Evolutionary conservation across 53 echinoderm and acorn worm genomes (phyloP).

Genomic region (Stichopus horrens): DNA sequence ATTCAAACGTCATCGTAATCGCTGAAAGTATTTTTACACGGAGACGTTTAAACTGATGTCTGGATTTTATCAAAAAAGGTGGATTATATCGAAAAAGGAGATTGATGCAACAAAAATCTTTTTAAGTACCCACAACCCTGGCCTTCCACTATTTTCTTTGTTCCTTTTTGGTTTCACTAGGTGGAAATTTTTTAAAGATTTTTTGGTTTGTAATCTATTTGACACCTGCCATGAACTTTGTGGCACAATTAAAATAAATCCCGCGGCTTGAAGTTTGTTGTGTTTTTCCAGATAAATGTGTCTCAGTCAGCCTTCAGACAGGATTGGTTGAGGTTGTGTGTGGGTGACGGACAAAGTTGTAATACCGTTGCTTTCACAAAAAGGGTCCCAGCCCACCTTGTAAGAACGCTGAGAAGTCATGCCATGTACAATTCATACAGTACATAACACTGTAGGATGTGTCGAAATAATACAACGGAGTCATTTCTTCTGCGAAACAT

Average conservation of each 20-base stretch:
- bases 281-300: neutral
- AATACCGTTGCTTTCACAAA: too few species aligned
- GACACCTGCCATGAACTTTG: constrained; percentile 12
- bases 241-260: constrained; percentile 18
- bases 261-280: constrained; percentile 3
- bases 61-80: constrained; percentile 8
- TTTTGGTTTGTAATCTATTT: neutral
- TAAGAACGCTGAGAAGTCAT: too few species aligned
- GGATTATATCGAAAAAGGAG: neutral
- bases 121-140: neutral
- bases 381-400: too few species aligned
- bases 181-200: neutral
- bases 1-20: neutral
- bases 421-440: too few species aligned
- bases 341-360: too few species aligned
- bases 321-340: too few species aligned
- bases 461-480: too few species aligned
- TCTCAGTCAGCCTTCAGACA: too few species aligned
- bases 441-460: too few species aligned
- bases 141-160: neutral
- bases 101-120: neutral
- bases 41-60: neutral
- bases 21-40: neutral
- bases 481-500: too few species aligned
- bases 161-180: neutral